Base-by-base conservation (phyloP, 2,797 vertebrate species). In the Cephalopachus bancanus region DNA sequence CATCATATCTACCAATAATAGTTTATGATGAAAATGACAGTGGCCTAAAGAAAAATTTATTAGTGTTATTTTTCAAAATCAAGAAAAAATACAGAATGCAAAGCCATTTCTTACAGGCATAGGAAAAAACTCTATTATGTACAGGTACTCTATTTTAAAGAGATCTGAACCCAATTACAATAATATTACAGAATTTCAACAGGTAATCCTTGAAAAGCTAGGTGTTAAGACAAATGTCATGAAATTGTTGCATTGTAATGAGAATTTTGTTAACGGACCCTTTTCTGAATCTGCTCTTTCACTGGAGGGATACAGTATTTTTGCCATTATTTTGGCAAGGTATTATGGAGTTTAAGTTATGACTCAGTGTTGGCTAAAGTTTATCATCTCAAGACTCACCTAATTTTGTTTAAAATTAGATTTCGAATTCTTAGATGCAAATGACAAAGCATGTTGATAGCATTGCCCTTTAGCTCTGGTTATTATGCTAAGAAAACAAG, bases 341-440 rank as follows among this genome's bases (percentile, higher is more conserved):
- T 28, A 57, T 81, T 92, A 37, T 4, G 2, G 24, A 89, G 12
- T 83, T 4, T 78, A 93, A 96, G 26, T 37, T 53, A 87, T 33
- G 60, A 84, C n/a, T 78, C 62, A 64, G 60, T 83, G 22, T 93
- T 93, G 83, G 65, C 60, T 26, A 69, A 90, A 87, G 79, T 72
- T 44, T 81, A 55, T 55, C 87, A 16, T 84, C 74, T 19, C 5
- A 93, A 89, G 64, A 87, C 17, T 75, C 93, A 95, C 5, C n/a
- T 85, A 95, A 93, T 94, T 89, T 95, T 92, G 6, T 76, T 94
- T 96, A 81, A 89, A 95, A 89, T 93, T 93, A 84, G 9, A 91
- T 96, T 83, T 93, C 37, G 94, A 81, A 86, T 59, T 69, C 10
- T 79, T 30, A 84, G 28, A 93, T 89, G 78, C 55, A 95, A 91